Base-by-base conservation (phyloP, 1,140 invertebrate genomes). In the Elysia chlorotica region DNA sequence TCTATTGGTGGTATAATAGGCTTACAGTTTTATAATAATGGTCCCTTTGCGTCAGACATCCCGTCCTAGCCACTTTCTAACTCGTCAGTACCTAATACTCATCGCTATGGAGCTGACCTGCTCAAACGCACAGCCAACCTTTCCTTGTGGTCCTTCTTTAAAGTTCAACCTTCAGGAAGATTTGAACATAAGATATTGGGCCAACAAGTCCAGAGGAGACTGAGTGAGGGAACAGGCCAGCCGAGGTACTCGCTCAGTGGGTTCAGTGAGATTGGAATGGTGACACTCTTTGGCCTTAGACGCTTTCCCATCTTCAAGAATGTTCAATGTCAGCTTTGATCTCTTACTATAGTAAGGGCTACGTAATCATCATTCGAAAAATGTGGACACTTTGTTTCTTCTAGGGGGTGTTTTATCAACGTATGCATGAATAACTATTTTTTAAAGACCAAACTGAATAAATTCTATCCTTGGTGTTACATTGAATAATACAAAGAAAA, bases 261-360 rank as follows among this genome's bases (percentile, higher is more conserved):
- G 19, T 59, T 59, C 3, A 48, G 69, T 71, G 37, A 63, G 33
- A 41, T 41, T 71, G 69, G 69, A 71, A 71, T 71, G 69, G 38
- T 71, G 38, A 63, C 69, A 71, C 69, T 71, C 69, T 71, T 71
- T 71, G 69, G 69, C 69, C 57, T 57, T 37, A n/a, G 38, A 71
- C 30, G 23, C 21, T 71, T 63, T 59, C 19, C n/a, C 38, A 54
- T 25, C 25, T 28, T 41, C 30, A 1, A 41, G 30, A n/a, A n/a
- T n/a, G n/a, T n/a, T n/a, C n/a, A 38, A 65, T 14, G 19, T 25
- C 2, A 65, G 4, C 4, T 17, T n/a, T 25, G 25, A 5, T 19
- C 37, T 17, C 3, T 1, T 65, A 1, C 63, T 36, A 23, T 38
- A 3, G 30, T 28, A 41, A 31, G 19, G 37, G 1, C 19, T 2